Base-by-base conservation (phyloP, 2,888 invertebrate genomes). In the Morinoia aosen region DNA sequence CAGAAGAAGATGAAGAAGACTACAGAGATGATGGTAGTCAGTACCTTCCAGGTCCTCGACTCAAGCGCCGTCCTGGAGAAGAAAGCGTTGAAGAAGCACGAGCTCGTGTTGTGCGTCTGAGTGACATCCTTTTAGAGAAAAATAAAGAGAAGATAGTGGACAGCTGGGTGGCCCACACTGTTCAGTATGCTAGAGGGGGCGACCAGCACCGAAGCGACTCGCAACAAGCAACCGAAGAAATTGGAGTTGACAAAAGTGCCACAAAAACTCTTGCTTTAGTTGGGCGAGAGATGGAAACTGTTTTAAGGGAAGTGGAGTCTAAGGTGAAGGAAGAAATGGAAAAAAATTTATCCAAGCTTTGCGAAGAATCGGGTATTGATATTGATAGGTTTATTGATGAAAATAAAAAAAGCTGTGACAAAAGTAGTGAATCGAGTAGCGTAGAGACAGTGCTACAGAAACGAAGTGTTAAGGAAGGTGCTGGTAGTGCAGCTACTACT, bases 81-180 rank as follows among this genome's bases (percentile, higher is more conserved):
- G 64, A 95, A 64, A n/a, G 19, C 40, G 33, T 95, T 33, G 95
- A 61, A 39, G 95, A 95, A 11, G 95, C 95, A 33, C 95, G 64
- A 95, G 64, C 95, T 61, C 58, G 95, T 58, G 95, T 95, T n/a
- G 95, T 95, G 61, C 58, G 95, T 16, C 95, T 95, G 12, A 95
- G 64, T 61, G 95, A 95, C 58, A 95, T 95, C 58, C 57, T 95
- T 16, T 48, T 95, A 25, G 95, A 95, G 56, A 95, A 64, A 56
- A 95, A 95, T 95, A 95, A 95, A 64, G 95, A 95, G 95, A 95
- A 95, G 40, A 95, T 95, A n/a, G 95, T 95, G 48, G 95, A 95
- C 16, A 95, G 95, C 48, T 95, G 95, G 95, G 95, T 95, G 58
- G 95, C 95, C 58, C 95, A 95, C 57, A 95, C 95, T 33, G 95